Evolutionary conservation across 2,888 invertebrate genomes (phyloP).

Genomic region (Ornithoptera alexandrae): DNA sequence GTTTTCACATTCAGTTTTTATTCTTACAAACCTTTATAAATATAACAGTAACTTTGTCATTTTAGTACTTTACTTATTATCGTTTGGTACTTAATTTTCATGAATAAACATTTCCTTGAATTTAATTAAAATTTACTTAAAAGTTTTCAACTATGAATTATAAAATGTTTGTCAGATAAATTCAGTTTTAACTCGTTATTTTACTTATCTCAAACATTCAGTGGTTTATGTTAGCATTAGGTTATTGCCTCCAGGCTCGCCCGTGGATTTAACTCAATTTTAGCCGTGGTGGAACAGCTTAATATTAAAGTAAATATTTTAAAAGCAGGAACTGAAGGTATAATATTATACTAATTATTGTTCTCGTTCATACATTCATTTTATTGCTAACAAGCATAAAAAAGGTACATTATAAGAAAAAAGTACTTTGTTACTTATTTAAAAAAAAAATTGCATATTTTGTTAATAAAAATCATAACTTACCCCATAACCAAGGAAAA

Average conservation of each 20-base stretch:
- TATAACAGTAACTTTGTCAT: neutral
- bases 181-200: slow-evolving; percentile 27
- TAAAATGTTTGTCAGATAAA: slow-evolving; percentile 12
- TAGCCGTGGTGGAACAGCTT: slow-evolving; percentile 5
- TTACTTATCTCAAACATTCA: slow-evolving; percentile 26
- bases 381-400: too few relatives aligned
- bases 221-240: slow-evolving; percentile 21
- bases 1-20: too few relatives aligned
- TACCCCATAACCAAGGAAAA: slow-evolving; percentile 72
- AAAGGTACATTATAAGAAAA: too few relatives aligned
- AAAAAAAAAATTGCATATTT: too few relatives aligned
- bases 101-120: slow-evolving; percentile 17
- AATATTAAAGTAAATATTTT: slow-evolving; percentile 8
- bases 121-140: slow-evolving; percentile 22
- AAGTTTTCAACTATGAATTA: slow-evolving; percentile 19
- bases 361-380: too few relatives aligned
- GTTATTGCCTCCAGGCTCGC: slow-evolving; percentile 17
- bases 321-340: too few relatives aligned
- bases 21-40: too few relatives aligned
- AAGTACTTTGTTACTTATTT: too few relatives aligned
- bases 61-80: neutral
- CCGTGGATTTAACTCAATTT: slow-evolving; percentile 16
- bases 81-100: slow-evolving; percentile 14
- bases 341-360: too few relatives aligned
- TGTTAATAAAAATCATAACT: slow-evolving; percentile 30